Evolutionary conservation across 2,113 vertebrate genomes (phyloP), one percentile per base, ranked within the genome.

Genomic region (Prochilodus magdalenae): DNA sequence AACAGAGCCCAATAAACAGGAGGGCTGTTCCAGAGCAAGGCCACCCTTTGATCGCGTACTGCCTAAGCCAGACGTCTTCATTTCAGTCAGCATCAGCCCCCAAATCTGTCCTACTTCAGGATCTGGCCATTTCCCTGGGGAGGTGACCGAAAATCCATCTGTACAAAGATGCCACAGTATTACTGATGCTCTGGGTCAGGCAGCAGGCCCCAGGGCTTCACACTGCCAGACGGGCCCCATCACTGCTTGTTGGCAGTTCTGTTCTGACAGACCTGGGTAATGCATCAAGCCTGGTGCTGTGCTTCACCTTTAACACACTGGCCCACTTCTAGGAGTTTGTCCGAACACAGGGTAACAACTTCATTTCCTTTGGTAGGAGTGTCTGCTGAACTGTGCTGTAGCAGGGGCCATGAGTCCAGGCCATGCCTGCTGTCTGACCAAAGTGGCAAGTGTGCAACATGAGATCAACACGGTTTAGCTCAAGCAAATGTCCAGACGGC

Each of bases 211-310:
- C 83, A 82, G 82, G 86, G 84, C 86, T 53, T 72, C 26, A 27
- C 79, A 79, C 83, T 89, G 90, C 80, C 90, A 90, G 85, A 49
- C 78, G 20, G 29, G 60, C 77, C 84, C 73, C 24, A 78, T 49
- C 63, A 77, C 36, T 73, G 57, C 79, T 14, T 87, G 80, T 71
- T 85, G 89, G 88, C 89, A 83, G 85, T 13, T 82, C 40, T 26
- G 40, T 49, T 77, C 73, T 33, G 60, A 80, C 22, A 65, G 26
- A 44, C 53, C 14, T 14, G 29, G 20, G 63, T 70, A 74, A 81
- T 53, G 72, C 75, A 86, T 73, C 80, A 67, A 47, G 60, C 33
- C 18, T 14, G 0, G 27, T 22, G 77, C 30, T 13, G 49, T 0
- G 15, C 24, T 29, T 40, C 62, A 73, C 40, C 75, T 26, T 65